phyloP scores from a whole-genome alignment of 37 sponge, comb jelly and placozoan genomes.

The Amphimedon queenslandica region DNA sequence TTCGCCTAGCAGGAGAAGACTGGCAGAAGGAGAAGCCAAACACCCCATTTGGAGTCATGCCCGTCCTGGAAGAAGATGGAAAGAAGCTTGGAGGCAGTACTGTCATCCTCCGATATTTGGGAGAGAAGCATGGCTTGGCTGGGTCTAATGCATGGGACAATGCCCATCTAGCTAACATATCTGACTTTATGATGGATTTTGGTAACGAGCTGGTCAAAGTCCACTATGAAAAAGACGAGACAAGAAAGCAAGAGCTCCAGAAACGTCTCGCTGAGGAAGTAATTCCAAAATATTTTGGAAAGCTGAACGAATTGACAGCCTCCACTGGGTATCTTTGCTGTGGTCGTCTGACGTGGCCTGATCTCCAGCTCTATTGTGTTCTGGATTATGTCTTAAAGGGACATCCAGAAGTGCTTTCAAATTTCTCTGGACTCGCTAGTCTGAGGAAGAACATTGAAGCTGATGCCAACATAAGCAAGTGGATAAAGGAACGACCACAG shows the following conservation, averaged over 20 bases:
- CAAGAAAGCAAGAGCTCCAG: neutral
- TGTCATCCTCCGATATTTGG: conserved; percentile 46
- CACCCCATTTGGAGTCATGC: conserved; percentile 45
- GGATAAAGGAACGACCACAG: conserved; percentile 34
- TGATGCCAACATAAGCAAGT: conserved; percentile 35
- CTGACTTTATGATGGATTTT: neutral
- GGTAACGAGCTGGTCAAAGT: neutral
- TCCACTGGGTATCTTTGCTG: neutral
- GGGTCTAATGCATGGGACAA: conserved; percentile 39
- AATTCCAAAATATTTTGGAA: neutral
- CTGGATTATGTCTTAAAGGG: too few relatives aligned
- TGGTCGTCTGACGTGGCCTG: conserved; percentile 12
- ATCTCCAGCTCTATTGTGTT: neutral
- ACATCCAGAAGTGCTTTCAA: neutral
- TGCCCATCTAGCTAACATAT: conserved; percentile 19
- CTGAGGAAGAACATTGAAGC: conserved; percentile 1
- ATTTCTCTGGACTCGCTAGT: conserved; percentile 7
- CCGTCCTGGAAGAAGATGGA: conserved; percentile 57
- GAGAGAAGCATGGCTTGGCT: conserved; percentile 48
- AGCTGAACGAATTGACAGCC: conserved; percentile 11
- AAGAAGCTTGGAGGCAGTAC: conserved; percentile 44
- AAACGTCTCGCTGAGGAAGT: neutral
- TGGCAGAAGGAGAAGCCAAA: conserved; percentile 49
- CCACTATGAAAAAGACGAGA: conserved; percentile 19
- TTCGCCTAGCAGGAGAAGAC: conserved; percentile 14